Base-by-base conservation (phyloP, 1,140 invertebrate species). In the Heliconius himera region DNA sequence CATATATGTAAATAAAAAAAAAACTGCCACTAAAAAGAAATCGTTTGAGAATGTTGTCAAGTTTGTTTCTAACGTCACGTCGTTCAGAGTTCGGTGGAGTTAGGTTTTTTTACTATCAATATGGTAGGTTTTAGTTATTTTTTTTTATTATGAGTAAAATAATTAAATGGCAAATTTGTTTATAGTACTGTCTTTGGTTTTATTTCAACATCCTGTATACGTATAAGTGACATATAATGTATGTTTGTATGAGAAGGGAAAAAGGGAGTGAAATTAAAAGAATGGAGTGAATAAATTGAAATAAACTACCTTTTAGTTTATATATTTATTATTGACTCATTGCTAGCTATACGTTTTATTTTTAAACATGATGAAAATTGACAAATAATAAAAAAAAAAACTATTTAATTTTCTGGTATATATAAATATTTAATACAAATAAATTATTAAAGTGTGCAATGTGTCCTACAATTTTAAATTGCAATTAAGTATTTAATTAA, bases 41-140 rank as follows among this genome's bases (percentile, higher is more conserved):
- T 77, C 33, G 54, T 81, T 74, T 72, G 77, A 78, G 60, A 86
- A 85, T 86, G 84, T 86, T 85, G 87, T 84, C 79, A 82, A 81
- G 83, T 85, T 84, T 84, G 84, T 85, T 81, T 78, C 54, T 84
- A 83, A 86, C 71, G 81, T 84, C 84, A 80, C 79, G 78, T 84
- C 79, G 38, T 82, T 82, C 78, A 76, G 75, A 79, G 82, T 81
- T 76, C 54, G 79, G 81, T 84, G 84, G 81, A 82, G 78, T 83
- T 82, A 76, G 33, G 81, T 20, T 85, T 87, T 90, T 90, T 87
- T 88, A 88, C 87, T 88, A 87, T 85, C 86, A 87, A 85, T 89
- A 13, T 86, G 83, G 84, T 90, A 89, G 89, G 87, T 89, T 89
- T 86, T 89, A 88, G 87, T 89, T 90, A 87, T 89, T 90, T 90